phyloP scores from a whole-genome alignment of 1,140 invertebrate species.

The Odontomachus brunneus region DNA sequence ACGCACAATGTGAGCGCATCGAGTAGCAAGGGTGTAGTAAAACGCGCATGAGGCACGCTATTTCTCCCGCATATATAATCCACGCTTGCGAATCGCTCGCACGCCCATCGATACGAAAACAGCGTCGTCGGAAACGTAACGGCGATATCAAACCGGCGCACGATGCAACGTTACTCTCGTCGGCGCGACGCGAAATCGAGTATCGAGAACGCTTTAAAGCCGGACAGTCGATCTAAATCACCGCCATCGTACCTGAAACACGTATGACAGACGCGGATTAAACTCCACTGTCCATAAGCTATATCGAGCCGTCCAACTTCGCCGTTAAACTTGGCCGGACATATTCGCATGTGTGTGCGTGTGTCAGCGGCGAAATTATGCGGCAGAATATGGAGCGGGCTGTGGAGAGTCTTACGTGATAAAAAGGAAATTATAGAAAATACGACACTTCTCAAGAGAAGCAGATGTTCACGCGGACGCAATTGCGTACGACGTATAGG shows the following conservation, averaged over 20 bases:
- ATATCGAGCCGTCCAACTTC: constrained; percentile 10
- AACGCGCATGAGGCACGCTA: background rate
- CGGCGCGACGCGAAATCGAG: constrained; percentile 30
- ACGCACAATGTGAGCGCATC: background rate
- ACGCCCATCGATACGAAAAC: constrained; percentile 29
- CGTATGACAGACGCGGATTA: constrained; percentile 23
- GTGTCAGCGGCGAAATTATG: background rate
- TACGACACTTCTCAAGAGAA: background rate
- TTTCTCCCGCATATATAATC: constrained; percentile 6
- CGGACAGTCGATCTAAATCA: constrained; percentile 11
- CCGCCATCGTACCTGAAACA: background rate
- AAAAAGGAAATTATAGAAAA: constrained; percentile 7
- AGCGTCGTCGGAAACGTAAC: constrained; percentile 16
- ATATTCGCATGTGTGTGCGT: no score
- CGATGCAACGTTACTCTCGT: constrained; percentile 14
- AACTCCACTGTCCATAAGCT: background rate
- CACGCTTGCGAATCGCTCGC: background rate
- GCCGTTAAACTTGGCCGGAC: constrained; percentile 9
- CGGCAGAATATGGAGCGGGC: background rate
- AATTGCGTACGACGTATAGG: background rate
- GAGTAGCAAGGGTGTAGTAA: background rate
- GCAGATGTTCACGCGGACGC: constrained; percentile 17
- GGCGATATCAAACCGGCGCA: constrained; percentile 16
- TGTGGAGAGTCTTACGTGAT: background rate
- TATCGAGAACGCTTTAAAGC: constrained; percentile 28